These are phyloP conservation scores for Ommatoiulus sabulosus DNA, from an alignment of 2,888 invertebrate genomes.

Conservation along the genomic window DNA sequence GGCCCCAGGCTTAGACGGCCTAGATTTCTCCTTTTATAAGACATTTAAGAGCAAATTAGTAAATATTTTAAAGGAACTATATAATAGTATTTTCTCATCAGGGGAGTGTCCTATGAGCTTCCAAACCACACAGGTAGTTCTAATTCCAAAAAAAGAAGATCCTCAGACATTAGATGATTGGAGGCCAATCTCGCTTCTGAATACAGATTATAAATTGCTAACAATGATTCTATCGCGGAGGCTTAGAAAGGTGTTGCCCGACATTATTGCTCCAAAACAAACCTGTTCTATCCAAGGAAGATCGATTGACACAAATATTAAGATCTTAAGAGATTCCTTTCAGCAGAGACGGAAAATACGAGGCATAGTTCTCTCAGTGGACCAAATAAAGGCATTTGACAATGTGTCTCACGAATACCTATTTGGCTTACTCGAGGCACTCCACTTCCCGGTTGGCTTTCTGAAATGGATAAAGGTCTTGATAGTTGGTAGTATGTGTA, in stretches of 20 bases:
- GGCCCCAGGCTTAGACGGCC: not conserved
- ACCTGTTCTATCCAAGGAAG: not conserved
- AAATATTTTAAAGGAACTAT: not conserved
- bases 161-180: not conserved
- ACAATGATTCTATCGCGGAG: not conserved
- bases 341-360: not conserved
- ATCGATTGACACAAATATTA: not conserved
- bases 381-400: not conserved
- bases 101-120: not conserved
- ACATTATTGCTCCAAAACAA: not conserved
- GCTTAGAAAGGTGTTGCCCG: not conserved
- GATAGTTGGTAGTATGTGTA: not conserved
- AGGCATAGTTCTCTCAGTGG: not conserved
- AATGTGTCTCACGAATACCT: not conserved
- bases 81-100: not conserved
- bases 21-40: not conserved
- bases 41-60: not conserved
- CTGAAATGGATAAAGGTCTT: not conserved
- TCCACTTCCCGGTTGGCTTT: no score
- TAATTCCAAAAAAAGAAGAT: not conserved
- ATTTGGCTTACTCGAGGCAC: not conserved
- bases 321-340: not conserved
- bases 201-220: not conserved
- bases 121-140: not conserved
- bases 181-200: not conserved